phyloP scores from a whole-genome alignment of 2,888 invertebrate species.

The Invenusta paracnida region DNA sequence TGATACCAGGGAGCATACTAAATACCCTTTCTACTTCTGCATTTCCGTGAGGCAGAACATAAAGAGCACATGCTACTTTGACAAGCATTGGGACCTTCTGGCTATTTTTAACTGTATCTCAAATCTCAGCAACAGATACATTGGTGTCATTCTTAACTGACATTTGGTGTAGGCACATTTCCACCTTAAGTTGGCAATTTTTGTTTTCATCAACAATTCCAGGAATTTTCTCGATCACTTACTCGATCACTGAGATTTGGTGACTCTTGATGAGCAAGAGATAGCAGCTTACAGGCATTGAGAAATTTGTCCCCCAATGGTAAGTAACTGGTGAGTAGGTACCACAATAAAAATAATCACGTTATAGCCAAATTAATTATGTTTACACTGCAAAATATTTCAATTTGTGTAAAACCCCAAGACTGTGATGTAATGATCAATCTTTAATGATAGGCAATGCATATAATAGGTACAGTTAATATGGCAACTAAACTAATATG shows the following conservation, averaged over 20 bases:
- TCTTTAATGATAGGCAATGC: too few relatives aligned
- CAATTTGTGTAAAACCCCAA: neutral
- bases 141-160: neutral
- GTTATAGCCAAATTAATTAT: neutral
- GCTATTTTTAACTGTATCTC: neutral
- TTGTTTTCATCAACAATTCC: neutral
- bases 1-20: neutral
- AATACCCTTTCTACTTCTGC: constrained; percentile 13
- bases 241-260: neutral
- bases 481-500: too few relatives aligned
- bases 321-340: neutral
- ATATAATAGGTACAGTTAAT: too few relatives aligned
- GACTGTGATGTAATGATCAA: neutral
- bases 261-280: neutral
- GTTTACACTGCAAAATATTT: neutral
- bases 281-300: neutral
- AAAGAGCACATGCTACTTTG: neutral
- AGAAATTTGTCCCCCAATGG: neutral
- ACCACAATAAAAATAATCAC: neutral
- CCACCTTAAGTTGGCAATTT: neutral
- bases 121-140: neutral
- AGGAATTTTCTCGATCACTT: neutral
- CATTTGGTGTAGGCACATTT: neutral
- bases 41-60: neutral
- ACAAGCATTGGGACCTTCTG: neutral